These are phyloP conservation scores for Taenioides sp. DNA, from an alignment of 2,797 vertebrate genomes.

Conservation along the genomic window DNA sequence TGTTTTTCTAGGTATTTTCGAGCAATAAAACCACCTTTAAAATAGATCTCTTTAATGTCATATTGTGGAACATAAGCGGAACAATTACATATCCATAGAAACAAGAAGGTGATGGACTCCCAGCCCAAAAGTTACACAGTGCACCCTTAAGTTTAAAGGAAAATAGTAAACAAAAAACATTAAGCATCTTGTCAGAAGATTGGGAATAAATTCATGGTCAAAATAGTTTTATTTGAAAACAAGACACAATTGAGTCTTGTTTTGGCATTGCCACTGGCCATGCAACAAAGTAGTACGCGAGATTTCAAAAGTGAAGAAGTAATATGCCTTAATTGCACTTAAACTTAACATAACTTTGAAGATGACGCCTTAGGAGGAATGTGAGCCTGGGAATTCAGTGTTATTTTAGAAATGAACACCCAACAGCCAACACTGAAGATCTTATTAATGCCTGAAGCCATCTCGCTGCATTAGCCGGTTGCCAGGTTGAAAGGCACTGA, in stretches of 20 bases:
- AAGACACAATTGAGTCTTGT: not conserved
- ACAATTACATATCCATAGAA: too few relatives aligned
- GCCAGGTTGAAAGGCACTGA: constrained; percentile 42
- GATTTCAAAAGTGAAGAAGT: constrained; percentile 45
- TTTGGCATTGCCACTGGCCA: constrained; percentile 44
- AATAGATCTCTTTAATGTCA: too few relatives aligned
- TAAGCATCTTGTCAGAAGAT: not conserved
- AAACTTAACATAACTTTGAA: constrained; percentile 58
- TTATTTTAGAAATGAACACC: constrained; percentile 3
- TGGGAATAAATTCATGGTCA: not conserved
- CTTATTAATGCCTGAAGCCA: constrained; percentile 13
- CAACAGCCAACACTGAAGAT: constrained; percentile 13
- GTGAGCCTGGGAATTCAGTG: constrained; percentile 25
- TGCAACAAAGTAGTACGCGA: constrained; percentile 47
- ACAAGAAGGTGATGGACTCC: too few relatives aligned
- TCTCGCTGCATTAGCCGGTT: constrained; percentile 14
- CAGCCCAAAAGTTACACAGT: too few relatives aligned
- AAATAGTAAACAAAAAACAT: not conserved
- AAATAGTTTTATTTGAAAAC: not conserved
- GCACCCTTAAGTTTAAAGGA: too few relatives aligned
- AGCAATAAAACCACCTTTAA: too few relatives aligned
- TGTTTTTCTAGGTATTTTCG: too few relatives aligned
- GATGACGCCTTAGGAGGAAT: constrained; percentile 52
- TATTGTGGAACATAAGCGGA: too few relatives aligned
- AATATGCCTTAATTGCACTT: constrained; percentile 38